Percentiles rank a stretch among this genome's conserved stretches.
phyloP scores from a whole-genome alignment of 2,797 vertebrate species.

The Coregonus ussuriensis region DNA sequence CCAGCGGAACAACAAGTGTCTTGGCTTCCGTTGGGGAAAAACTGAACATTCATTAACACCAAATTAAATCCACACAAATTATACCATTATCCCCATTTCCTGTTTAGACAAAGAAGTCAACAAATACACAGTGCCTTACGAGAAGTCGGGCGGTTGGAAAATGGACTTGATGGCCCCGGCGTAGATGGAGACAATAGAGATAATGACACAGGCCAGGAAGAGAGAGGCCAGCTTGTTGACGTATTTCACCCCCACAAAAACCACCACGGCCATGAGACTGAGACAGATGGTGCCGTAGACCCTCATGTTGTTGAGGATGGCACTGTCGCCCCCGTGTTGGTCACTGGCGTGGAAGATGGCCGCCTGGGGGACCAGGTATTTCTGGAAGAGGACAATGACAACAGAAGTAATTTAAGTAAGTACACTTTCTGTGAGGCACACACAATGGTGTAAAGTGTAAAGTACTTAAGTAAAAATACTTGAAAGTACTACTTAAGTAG shows the following conservation, averaged over 20 bases:
- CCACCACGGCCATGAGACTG: constrained; percentile 92
- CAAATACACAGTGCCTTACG: constrained; percentile 79
- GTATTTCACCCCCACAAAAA: constrained; percentile 97
- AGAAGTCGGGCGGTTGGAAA: constrained; percentile 90
- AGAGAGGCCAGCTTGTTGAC: constrained; percentile 98
- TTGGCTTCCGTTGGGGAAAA: background rate
- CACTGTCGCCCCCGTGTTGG: constrained; percentile 79
- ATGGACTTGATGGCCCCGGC: constrained; percentile 93
- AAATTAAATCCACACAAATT: background rate
- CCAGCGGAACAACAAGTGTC: background rate
- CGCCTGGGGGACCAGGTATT: constrained; percentile 91
- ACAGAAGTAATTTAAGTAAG: too few species aligned
- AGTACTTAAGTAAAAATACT: too few species aligned
- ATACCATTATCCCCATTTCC: background rate
- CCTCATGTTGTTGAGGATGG: constrained; percentile 96
- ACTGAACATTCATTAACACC: background rate
- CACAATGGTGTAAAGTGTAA: too few species aligned
- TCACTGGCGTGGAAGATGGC: constrained; percentile 88
- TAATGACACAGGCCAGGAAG: constrained; percentile 95
- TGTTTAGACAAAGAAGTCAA: background rate
- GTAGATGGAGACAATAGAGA: constrained; percentile 98
- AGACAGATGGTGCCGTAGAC: constrained; percentile 96
- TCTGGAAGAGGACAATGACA: constrained; percentile 70
- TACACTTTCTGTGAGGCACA: background rate
- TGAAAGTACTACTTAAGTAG: too few species aligned